Evolutionary conservation across 2,888 invertebrate genomes (phyloP), one percentile per base, ranked within the genome.

Genomic region (Eulithis prunata): DNA sequence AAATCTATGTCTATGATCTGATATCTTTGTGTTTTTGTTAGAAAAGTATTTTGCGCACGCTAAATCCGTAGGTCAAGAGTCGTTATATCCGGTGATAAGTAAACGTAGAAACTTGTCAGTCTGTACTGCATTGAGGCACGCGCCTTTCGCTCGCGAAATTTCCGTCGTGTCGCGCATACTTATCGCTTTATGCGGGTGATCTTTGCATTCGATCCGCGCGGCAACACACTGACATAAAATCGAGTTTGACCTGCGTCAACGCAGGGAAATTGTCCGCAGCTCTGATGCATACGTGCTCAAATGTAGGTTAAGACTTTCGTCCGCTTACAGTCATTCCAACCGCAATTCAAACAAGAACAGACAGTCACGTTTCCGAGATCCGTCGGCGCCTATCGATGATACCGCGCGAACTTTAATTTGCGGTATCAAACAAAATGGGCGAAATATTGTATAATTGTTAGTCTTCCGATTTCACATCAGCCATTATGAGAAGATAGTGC

Each of bases 241-340:
- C 82, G 79, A 84, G 81, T 82, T 81, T 80, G 82, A 86, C 85
- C 84, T 70, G 75, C 79, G 82, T 82, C 82, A 83, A 79, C 83
- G 79, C 83, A 87, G 87, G 88, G 89, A 89, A 90, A 90, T 86
- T 87, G 85, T 82, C 83, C 77, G 77, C 83, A 79, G 79, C 80
- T 58, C 58, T 84, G 80, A 85, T 85, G 87, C 84, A 85, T 86
- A 86, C 87, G 86, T 85, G 85, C 85, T 80, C 81, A 78, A 80
- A 89, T 88, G 88, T 91, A 86, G 90, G 90, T 84, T 87, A 84
- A 78, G 82, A 90, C 90, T 91, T 91, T 91, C 91, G 85, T 89
- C 85, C 81, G 84, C 79, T 81, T 81, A 78, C 78, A 82, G 82
- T 79, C 79, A 82, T 84, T 84, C 79, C 80, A 85, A 90, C 89